Conservation (phyloP, 1,140 invertebrate genomes). For the Trichonephila clavata region DNA sequence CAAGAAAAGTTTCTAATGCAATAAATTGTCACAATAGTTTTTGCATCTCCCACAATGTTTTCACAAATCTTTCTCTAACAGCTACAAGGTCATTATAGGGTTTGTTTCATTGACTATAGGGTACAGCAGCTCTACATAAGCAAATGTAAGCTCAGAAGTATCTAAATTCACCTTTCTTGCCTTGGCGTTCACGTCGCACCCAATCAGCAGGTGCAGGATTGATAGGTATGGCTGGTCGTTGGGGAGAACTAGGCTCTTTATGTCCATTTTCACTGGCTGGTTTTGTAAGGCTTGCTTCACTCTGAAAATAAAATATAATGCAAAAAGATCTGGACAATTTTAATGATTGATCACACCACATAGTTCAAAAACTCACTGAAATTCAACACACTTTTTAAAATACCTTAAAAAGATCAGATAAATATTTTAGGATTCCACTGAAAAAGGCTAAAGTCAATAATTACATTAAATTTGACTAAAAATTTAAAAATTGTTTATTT, state of each 20-base stretch:
- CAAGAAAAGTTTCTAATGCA: too few relatives aligned
- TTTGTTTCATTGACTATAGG: not conserved
- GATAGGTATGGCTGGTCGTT: slow-evolving; percentile 80
- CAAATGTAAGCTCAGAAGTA: slow-evolving; percentile 87
- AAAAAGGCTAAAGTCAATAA: too few relatives aligned
- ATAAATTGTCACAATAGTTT: too few relatives aligned
- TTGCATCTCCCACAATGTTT: too few relatives aligned
- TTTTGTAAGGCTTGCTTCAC: slow-evolving; percentile 38
- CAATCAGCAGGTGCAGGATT: slow-evolving; percentile 86
- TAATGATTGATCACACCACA: too few relatives aligned
- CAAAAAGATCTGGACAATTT: too few relatives aligned
- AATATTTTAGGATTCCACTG: too few relatives aligned
- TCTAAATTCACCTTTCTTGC: slow-evolving; percentile 97
- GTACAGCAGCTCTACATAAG: not conserved
- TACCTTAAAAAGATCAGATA: too few relatives aligned
- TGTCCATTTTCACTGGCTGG: slow-evolving; percentile 59
- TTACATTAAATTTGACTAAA: too few relatives aligned
- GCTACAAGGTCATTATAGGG: not conserved
- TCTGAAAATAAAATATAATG: slow-evolving; percentile 5
- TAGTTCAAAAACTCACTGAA: too few relatives aligned
- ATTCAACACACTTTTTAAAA: too few relatives aligned
- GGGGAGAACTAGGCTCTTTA: slow-evolving; percentile 52
- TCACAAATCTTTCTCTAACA: not conserved
- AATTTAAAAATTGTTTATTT: too few relatives aligned
- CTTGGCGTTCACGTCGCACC: slow-evolving; percentile 92